Base-by-base conservation (phyloP, 2,888 invertebrate species). In the Amphipyra tragopoginis region DNA sequence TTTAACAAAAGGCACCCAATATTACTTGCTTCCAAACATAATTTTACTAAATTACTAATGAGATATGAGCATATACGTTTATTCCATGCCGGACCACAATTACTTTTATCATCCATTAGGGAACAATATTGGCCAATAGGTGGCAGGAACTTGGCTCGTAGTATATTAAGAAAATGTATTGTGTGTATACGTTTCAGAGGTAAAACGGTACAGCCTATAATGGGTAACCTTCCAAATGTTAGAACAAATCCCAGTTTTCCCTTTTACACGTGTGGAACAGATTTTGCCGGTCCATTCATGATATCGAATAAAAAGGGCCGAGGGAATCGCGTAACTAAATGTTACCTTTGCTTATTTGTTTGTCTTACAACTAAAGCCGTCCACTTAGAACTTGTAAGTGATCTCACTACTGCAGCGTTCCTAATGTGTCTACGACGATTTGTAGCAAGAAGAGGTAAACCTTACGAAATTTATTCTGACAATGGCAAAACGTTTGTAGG, bases 241-340 rank as follows among this genome's bases (percentile, higher is more conserved):
- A 26, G 51, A 11, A 42, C 42, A 7, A 36, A 54, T 52, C 13
- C 52, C 11, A 40, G 50, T 8, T 65, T 48, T 14, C 71, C 70
- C 7, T 77, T 71, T 34, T 21, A 60, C 11, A 15, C 67, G 33
- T 55, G 44, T 11, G 51, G 52, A 0, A 59, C 72, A 2, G 75
- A 75, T 29, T 72, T 62, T 51, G 70, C 72, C 11, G 72, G 72
- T 13, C 74, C 75, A 11, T 54, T 76, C 8, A 26, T 69, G 51
- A 67, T 67, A 26, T 55, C 53, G 21, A 57, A 51, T 15, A 51
- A 59, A 1, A 70, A 74, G 40, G 72, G 72, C 3, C 47, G 72
- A 6, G 77, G 77, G 26, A 54, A 64, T 42, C 63, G 52, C 29
- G 49, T 70, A 0, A 44, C 42, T 0, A 74, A 74, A 51, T 52